phyloP scores from a whole-genome alignment of 2,888 invertebrate species.

The Orthonychiurus folsomi region DNA sequence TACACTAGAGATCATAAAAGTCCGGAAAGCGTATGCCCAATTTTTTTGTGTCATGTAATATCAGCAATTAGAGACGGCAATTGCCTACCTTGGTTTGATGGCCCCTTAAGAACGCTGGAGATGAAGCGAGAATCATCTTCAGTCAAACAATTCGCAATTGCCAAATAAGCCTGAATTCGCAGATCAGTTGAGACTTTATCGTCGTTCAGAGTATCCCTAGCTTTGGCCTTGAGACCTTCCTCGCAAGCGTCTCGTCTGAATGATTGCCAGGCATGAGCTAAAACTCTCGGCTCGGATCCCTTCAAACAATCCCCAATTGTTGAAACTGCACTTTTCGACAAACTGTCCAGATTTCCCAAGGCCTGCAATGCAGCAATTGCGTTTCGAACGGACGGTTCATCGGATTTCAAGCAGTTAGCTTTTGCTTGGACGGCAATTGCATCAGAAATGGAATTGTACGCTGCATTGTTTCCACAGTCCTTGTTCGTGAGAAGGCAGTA shows the following conservation, averaged over 20 bases:
- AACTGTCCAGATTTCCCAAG: conserved; percentile 27
- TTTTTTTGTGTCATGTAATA: no score
- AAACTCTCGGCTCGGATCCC: conserved; percentile 4
- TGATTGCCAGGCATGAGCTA: conserved; percentile 22
- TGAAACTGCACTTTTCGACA: conserved; percentile 21
- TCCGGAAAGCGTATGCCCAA: no score
- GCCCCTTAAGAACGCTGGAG: conserved; percentile 52
- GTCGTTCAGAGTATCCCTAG: conserved; percentile 15
- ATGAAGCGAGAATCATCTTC: conserved; percentile 19
- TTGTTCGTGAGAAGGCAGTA: conserved; percentile 18
- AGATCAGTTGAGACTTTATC: conserved; percentile 9
- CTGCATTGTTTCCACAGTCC: conserved; percentile 12
- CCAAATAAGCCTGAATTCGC: conserved; percentile 27
- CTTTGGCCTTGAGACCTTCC: conserved; percentile 19
- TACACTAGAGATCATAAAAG: no score
- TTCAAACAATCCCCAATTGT: conserved; percentile 16
- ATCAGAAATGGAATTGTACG: conserved; percentile 19
- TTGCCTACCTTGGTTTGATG: conserved; percentile 64
- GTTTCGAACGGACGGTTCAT: conserved; percentile 7
- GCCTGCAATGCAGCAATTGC: conserved; percentile 21
- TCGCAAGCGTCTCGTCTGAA: conserved; percentile 32
- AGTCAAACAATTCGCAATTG: conserved; percentile 20
- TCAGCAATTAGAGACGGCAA: no score
- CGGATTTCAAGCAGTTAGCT: conserved; percentile 1
- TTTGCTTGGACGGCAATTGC: conserved; percentile 16